phyloP scores from a whole-genome alignment of 2,888 invertebrate genomes.

The Ceratothoa steindachneri region DNA sequence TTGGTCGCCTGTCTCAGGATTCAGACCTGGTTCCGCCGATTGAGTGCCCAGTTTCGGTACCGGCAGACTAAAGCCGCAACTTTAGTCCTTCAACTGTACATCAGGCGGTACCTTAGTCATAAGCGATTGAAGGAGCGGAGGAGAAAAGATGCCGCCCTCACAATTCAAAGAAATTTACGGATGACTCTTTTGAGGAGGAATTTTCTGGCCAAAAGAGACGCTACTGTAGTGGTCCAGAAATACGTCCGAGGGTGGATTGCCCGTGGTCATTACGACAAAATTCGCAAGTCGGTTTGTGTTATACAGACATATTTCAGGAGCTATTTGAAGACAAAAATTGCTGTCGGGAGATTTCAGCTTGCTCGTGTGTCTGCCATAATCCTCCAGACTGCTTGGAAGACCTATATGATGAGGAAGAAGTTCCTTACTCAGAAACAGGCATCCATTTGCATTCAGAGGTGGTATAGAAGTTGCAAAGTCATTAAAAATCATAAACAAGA shows the following conservation, averaged over 20 bases:
- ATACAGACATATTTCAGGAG: not conserved
- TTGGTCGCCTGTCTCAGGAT: not conserved
- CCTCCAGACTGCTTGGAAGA: conserved; percentile 8
- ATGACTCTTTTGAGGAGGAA: conserved; percentile 7
- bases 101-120: not conserved
- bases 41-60: not conserved
- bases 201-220: not conserved
- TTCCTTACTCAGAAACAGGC: not conserved
- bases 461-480: not conserved
- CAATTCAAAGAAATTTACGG: not conserved
- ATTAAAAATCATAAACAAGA: not conserved
- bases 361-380: not conserved
- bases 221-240: conserved; percentile 12
- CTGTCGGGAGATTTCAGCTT: not conserved
- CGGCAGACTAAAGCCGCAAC: not conserved
- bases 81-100: not conserved
- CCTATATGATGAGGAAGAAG: not conserved
- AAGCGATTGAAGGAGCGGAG: not conserved
- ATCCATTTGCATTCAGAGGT: not conserved
- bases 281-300: conserved; percentile 8
- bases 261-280: conserved; percentile 23
- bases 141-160: not conserved
- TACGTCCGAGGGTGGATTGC: conserved; percentile 8
- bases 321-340: conserved; percentile 4
- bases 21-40: not conserved